These are phyloP conservation scores for Melieria omissa DNA, from an alignment of 2,888 invertebrate species.

Conservation along the genomic window DNA sequence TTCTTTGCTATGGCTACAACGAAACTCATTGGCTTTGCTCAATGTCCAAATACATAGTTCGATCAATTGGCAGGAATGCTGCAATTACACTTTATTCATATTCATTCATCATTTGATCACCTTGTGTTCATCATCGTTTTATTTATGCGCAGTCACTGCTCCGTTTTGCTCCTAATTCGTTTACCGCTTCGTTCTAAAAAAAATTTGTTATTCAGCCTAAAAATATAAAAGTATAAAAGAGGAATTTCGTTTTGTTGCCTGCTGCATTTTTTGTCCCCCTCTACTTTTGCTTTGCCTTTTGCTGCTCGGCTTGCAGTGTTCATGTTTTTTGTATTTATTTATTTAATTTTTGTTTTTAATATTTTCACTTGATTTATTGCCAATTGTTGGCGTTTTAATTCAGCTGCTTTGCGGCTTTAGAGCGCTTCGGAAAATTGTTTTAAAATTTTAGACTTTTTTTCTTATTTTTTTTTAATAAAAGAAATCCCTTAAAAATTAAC, in stretches of 20 bases:
- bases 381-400: background rate
- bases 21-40: too few relatives aligned
- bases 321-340: slow-evolving; percentile 4
- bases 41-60: too few relatives aligned
- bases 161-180: slow-evolving; percentile 40
- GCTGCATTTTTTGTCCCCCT: background rate
- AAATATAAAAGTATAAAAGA: slow-evolving; percentile 50
- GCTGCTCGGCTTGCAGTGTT: background rate
- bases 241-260: slow-evolving; percentile 39
- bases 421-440: background rate
- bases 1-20: too few relatives aligned
- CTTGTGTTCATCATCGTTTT: slow-evolving; percentile 44
- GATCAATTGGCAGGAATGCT: too few relatives aligned
- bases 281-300: slow-evolving; percentile 11
- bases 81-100: too few relatives aligned
- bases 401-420: too few relatives aligned
- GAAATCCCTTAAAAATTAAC: background rate
- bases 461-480: background rate
- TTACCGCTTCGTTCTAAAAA: slow-evolving; percentile 35
- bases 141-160: slow-evolving; percentile 48
- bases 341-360: slow-evolving; percentile 28
- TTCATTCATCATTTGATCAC: slow-evolving; percentile 18
- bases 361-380: slow-evolving; percentile 11
- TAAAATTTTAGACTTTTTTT: background rate
- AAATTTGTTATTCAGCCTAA: slow-evolving; percentile 35